Base-by-base conservation (phyloP, 1,140 invertebrate species). In the Nephotettix cincticeps region DNA sequence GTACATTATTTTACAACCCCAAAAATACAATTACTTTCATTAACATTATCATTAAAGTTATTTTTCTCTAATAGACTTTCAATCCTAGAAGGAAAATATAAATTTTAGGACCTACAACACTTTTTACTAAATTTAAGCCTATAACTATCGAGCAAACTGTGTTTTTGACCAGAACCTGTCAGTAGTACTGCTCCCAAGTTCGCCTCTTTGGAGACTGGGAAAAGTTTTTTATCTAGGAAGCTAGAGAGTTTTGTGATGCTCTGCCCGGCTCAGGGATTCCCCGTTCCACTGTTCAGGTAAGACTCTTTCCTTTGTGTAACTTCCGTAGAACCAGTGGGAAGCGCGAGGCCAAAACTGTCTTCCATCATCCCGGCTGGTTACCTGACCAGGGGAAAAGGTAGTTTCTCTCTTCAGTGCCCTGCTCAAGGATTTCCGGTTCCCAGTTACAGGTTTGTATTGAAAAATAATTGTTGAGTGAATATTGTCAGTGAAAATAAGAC, bases 211-310 rank as follows among this genome's bases (percentile, higher is more conserved):
- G 71, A 75, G 36, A 77, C 78, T 47, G 65, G 72, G 58, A 76
- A 76, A 56, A 74, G 72, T 54, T 78, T 76, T 72, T 73, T 76
- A 64, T 66, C 68, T 54, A 51, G 29, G 25, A 17, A 68, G 51
- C n/a, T 40, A 1, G 28, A 28, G 30, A 67, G 63, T 47, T 70
- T 71, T 40, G 47, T 68, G 17, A 61, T 73, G 69, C 72, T 70
- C 4, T 73, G 72, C 63, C 72, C 72, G n/a, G 69, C 69, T 0
- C 86, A 84, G 76, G 82, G 81, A 73, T 82, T 79, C 76, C 90
- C 90, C 58, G 84, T 86, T 72, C 89, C 90, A 72, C 78, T 83
- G 64, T 88, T 88, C 85, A 90, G 89, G 90, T 91, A 86, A 75
- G 77, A 75, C 40, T 45, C 40, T 54, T n/a, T 40, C 0, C 29